Evolutionary conservation across 1,140 invertebrate species (phyloP), one percentile per base, ranked within the genome.

Genomic region (Cheumatopsyche charites): DNA sequence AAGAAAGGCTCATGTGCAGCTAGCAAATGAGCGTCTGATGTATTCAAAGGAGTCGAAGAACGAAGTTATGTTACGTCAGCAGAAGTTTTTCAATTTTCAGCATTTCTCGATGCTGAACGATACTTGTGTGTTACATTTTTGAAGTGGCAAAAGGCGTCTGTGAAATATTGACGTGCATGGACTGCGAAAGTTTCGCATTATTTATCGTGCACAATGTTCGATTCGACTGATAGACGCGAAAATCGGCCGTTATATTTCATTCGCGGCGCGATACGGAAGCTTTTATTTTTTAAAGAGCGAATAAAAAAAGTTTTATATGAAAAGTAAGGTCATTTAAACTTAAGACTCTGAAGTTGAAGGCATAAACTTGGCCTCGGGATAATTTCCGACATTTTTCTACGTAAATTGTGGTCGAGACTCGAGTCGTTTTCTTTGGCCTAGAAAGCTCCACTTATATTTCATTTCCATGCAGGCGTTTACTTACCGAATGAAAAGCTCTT

Each of bases 261-360:
- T 62, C 29, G 23, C 23, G 58, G 25, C 6, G 26, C n/a, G 17
- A 63, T 63, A 41, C 5, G 42, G 17, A 63, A 63, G 29, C 42
- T 63, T 63, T 63, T 63, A 19, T 63, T 63, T 42, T 19, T 63
- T 42, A 41, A 63, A 45, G 26, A 42, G 36, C 1, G 36, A 63
- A 63, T 19, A 63, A 63, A 45, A 63, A 63, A 45, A 63, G 62
- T 63, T 63, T 63, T 63, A 63, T 63, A 63, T 63, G 62, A 63
- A 63, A 63, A 63, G 62, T 63, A 63, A 29, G 62, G 62, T 63
- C 62, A 63, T 63, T 63, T 63, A 63, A 63, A 63, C 62, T 63
- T 63, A 63, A 63, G 62, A 42, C 36, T 63, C 29, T 41, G 23
- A 63, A 63, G 62, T 63, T 63, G 29, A 42, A 63, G 62, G 36